Percentiles rank a stretch among this genome's conserved stretches.
These are phyloP conservation scores for Drosophila tsacasi DNA, from an alignment of 1,140 invertebrate species.

Conservation along the genomic window DNA sequence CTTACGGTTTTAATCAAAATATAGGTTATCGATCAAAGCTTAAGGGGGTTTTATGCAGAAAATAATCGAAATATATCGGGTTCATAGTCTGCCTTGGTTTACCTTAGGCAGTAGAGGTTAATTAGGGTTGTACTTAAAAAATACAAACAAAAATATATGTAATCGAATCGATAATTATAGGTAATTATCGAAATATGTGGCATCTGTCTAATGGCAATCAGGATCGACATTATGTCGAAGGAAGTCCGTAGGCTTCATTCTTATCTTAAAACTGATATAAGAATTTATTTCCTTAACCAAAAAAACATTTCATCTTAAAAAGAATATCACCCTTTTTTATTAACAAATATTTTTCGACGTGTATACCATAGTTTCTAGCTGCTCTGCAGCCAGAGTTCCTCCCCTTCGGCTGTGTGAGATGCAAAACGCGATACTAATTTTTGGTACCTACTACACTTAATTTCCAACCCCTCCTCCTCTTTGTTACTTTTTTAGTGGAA, in stretches of 20 bases:
- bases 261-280: no score
- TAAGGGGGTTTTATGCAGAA: neutral
- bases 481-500: conserved; percentile 62
- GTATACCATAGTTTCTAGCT: conserved; percentile 11
- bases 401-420: conserved; percentile 46
- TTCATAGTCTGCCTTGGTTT: no score
- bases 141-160: neutral
- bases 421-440: conserved; percentile 76
- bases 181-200: neutral
- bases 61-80: neutral
- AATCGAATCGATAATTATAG: neutral
- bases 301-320: neutral
- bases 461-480: conserved; percentile 36
- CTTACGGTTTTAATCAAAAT: no score
- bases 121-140: neutral
- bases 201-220: neutral
- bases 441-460: conserved; percentile 79
- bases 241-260: neutral
- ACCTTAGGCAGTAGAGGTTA: no score
- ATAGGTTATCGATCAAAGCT: neutral
- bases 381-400: conserved; percentile 18
- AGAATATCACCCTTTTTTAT: no score
- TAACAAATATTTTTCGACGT: neutral
- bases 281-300: no score
- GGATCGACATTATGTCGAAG: neutral